Evolutionary conservation across 2,888 invertebrate species (phyloP).

Genomic region (Pyrochroa serraticornis): DNA sequence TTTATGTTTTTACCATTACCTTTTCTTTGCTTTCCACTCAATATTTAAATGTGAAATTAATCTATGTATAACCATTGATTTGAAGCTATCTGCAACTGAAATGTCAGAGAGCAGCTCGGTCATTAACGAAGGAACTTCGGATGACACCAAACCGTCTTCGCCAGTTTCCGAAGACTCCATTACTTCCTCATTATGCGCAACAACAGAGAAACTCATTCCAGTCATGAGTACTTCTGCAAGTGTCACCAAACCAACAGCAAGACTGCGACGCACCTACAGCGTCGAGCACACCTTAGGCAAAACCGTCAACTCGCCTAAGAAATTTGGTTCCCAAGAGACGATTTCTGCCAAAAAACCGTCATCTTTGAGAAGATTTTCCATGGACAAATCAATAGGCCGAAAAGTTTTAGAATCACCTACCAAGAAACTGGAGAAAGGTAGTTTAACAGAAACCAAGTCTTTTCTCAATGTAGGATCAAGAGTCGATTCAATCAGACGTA

Average conservation of each 20-base stretch:
- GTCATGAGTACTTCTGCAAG: slow-evolving; percentile 49
- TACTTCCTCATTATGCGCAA: slow-evolving; percentile 6
- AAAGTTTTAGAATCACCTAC: slow-evolving; percentile 4
- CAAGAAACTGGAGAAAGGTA: slow-evolving; percentile 39
- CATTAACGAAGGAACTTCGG: background rate
- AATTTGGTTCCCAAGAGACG: slow-evolving; percentile 44
- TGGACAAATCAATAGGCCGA: slow-evolving; percentile 35
- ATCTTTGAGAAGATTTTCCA: slow-evolving; percentile 39
- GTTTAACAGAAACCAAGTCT: slow-evolving; percentile 38
- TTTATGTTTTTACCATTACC: too few relatives aligned
- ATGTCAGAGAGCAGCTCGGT: slow-evolving; percentile 38
- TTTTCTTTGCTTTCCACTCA: too few relatives aligned
- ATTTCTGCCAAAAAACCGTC: slow-evolving; percentile 30
- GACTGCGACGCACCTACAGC: slow-evolving; percentile 48
- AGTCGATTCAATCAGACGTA: slow-evolving; percentile 46
- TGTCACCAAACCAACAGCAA: slow-evolving; percentile 34
- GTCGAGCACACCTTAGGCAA: slow-evolving; percentile 39
- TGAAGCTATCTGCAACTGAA: slow-evolving; percentile 55
- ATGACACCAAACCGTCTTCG: background rate
- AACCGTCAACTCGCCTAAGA: slow-evolving; percentile 11
- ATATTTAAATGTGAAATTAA: background rate
- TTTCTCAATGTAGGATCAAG: slow-evolving; percentile 43
- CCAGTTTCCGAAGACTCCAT: background rate
- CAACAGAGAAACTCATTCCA: slow-evolving; percentile 49
- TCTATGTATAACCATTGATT: slow-evolving; percentile 47